A percentile compares a stretch with the other conserved stretches of the same genome.
phyloP scores from a whole-genome alignment of 2,113 vertebrate species.

The Zapus hudsonius region DNA sequence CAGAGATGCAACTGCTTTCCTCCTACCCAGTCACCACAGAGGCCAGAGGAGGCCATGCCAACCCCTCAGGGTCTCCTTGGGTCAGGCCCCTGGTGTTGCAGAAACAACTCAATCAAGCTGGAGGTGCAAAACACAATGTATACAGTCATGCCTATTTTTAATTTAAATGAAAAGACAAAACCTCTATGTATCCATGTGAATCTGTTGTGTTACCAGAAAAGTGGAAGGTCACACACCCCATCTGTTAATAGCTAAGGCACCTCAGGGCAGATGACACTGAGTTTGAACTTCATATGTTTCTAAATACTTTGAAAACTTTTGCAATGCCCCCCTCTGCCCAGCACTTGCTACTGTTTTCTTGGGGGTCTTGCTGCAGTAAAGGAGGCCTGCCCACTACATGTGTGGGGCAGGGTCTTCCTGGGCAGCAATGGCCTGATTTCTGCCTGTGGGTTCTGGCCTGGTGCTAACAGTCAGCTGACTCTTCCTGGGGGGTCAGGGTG shows the following conservation, averaged over 20 bases:
- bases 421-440: background rate
- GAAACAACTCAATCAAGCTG: background rate
- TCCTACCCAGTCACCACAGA: background rate
- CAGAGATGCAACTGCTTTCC: background rate
- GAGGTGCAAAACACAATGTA: background rate
- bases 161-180: background rate
- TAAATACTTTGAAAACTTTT: background rate
- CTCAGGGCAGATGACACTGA: background rate
- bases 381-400: fast-evolving
- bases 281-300: background rate
- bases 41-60: background rate
- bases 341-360: background rate
- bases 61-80: no score
- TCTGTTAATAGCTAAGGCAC: background rate
- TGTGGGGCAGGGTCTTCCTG: no score
- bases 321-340: no score
- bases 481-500: fast-evolving
- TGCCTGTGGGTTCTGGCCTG: background rate
- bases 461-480: no score
- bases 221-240: background rate
- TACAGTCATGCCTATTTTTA: background rate
- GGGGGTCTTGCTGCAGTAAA: background rate
- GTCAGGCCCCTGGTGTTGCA: background rate
- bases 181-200: fast-evolving
- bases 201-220: background rate